Base-by-base conservation (phyloP, 2,888 invertebrate species). In the Fabriciana adippe region DNA sequence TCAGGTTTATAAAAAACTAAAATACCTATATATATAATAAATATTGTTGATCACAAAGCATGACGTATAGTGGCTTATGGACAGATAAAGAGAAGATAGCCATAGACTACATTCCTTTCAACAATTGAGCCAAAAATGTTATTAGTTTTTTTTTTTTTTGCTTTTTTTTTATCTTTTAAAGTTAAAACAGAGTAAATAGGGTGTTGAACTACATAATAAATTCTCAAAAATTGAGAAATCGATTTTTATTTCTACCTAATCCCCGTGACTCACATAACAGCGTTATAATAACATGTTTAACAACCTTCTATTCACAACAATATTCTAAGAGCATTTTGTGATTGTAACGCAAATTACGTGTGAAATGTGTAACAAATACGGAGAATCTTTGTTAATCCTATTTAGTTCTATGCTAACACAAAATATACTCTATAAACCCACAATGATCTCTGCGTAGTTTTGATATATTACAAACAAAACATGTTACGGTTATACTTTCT, bases 331-430 rank as follows among this genome's bases (percentile, higher is more conserved):
- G 51, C 41, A 50, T 61, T 61, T 35, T 51, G n/a, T 50, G 31
- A 26, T 50, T 50, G 21, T 26, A 60, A 50, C 50, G 48, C 2
- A 50, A 50, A 60, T 60, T 50, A 50, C n/a, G 50, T 45, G 72
- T 75, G 72, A 63, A 71, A 74, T 72, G 80, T 81, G 83, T 84
- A 55, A 62, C 84, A 88, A 89, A 88, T 83, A 85, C 79, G 79
- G 78, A 77, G 79, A 83, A 87, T n/a, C n/a, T n/a, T n/a, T n/a
- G n/a, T n/a, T n/a, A n/a, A n/a, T 81, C 84, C 80, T 83, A 88
- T 87, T 90, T 88, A 86, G 86, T 88, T 86, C 86, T 89, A 83
- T 88, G 86, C 89, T 90, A 89, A 89, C 86, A 86, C 87, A 88
- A 88, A 86, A 85, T 87, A 86, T 16, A 50, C 50, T 16, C 8